These are phyloP conservation scores for Hafferia zeledoni DNA, from an alignment of 2,797 vertebrate genomes.

Conservation along the genomic window DNA sequence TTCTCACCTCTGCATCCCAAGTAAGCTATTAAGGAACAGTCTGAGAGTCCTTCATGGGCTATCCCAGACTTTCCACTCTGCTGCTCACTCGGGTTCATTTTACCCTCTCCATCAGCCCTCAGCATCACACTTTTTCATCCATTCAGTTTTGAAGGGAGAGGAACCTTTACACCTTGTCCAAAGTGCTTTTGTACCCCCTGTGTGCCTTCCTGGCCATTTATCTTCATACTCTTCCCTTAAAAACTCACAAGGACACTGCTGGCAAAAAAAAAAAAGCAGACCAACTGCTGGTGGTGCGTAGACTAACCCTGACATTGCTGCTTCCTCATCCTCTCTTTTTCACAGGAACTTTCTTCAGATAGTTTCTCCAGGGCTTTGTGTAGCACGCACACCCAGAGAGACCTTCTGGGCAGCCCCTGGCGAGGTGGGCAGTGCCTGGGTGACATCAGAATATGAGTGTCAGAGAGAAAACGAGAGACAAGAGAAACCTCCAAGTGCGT, in stretches of 20 bases:
- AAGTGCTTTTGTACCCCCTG: background rate
- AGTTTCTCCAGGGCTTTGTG: rapidly evolving
- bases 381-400: background rate
- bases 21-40: background rate
- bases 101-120: background rate
- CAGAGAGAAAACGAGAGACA: background rate
- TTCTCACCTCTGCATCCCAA: background rate
- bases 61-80: background rate
- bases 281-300: background rate
- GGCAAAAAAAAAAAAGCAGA: background rate
- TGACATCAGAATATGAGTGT: background rate
- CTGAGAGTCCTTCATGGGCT: background rate
- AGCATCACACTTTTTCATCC: background rate
- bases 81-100: background rate
- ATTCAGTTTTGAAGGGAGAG: background rate
- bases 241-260: background rate
- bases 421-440: rapidly evolving
- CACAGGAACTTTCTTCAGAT: background rate
- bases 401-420: background rate
- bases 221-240: background rate
- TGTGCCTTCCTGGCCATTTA: background rate
- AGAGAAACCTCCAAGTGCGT: background rate
- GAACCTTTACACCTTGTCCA: background rate
- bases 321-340: background rate
- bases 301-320: background rate